Evolutionary conservation across 2,888 invertebrate species (phyloP).

Genomic region (Lottia scabra): DNA sequence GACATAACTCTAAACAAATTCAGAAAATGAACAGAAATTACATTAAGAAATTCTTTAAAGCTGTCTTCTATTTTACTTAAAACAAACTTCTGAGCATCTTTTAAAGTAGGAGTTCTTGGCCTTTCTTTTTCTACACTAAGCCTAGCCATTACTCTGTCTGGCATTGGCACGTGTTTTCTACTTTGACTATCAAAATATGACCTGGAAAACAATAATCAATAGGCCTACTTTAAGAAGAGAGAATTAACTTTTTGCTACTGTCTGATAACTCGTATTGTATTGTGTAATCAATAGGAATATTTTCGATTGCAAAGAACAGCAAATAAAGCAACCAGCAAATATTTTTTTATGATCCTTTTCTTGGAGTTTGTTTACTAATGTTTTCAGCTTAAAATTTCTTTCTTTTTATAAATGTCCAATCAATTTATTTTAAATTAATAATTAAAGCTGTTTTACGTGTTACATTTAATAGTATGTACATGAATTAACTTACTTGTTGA

Average conservation of each 20-base stretch:
- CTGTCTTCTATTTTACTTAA: constrained; percentile 58
- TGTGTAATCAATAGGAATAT: not conserved
- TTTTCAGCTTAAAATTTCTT: too few species aligned
- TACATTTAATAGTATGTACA: too few species aligned
- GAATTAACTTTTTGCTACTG: too few species aligned
- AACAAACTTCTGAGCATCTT: constrained; percentile 56
- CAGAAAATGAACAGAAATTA: constrained; percentile 33
- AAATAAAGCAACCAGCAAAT: too few species aligned
- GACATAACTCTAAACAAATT: too few species aligned
- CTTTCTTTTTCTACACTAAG: constrained; percentile 59
- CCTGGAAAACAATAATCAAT: constrained; percentile 44
- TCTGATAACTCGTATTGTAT: not conserved
- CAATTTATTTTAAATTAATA: too few species aligned
- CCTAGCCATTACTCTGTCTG: constrained; percentile 51
- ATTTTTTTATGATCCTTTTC: too few species aligned
- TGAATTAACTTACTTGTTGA: constrained; percentile 48
- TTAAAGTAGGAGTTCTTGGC: constrained; percentile 59
- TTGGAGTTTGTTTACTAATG: too few species aligned
- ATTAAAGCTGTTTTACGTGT: too few species aligned
- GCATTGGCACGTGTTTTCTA: constrained; percentile 53
- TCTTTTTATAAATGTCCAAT: too few species aligned
- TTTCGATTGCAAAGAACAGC: too few species aligned
- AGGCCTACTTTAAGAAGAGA: too few species aligned
- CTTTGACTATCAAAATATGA: constrained; percentile 61
- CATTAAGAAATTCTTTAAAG: constrained; percentile 60